Base-by-base conservation (phyloP, 2,888 invertebrate species). In the Adelphocoris suturalis region DNA sequence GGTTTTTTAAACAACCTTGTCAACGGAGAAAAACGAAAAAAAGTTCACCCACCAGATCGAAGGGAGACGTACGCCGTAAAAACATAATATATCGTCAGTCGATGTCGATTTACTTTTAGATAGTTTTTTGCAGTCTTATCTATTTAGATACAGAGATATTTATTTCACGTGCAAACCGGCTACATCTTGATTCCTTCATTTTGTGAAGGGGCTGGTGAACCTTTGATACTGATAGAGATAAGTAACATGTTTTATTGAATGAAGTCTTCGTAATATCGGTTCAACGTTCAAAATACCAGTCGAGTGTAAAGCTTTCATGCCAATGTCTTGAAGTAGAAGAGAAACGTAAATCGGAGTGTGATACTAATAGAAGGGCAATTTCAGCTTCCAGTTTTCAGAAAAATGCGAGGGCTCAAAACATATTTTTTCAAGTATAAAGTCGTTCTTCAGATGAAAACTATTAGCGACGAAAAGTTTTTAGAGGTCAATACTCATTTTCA, bases 51-150 rank as follows among this genome's bases (percentile, higher is more conserved):
- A 23, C 68, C 68, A 61, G 82, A 82, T 82, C 23, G 27, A 52
- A 82, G 52, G 52, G 19, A 23, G 82, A 52, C 82, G 52, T 52
- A 23, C 19, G 19, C 48, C 82, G 52, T 82, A 52, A 82, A 82
- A 82, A 52, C 82, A 5, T 5, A 23, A 82, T 82, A 19, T 52
- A 27, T 19, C 68, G 19, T 19, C 68, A 14, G 52, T 19, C 37
- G 37, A 23, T 52, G 48, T 5, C 1, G 47, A 82, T 82, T 48
- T 82, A 82, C 52, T 68, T 5, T 68, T 23, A 11, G 27, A 68
- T n/a, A 16, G 23, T 68, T 23, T 68, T 68, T 68, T 27, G 27
- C 19, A 23, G 19, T 16, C 16, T 61, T 61, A 52, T 61, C 19
- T 61, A 23, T 23, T n/a, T 68, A 11, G 23, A 23, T 23, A 68